Base-by-base conservation (phyloP, 2,113 vertebrate genomes). In the Apeltes quadracus region DNA sequence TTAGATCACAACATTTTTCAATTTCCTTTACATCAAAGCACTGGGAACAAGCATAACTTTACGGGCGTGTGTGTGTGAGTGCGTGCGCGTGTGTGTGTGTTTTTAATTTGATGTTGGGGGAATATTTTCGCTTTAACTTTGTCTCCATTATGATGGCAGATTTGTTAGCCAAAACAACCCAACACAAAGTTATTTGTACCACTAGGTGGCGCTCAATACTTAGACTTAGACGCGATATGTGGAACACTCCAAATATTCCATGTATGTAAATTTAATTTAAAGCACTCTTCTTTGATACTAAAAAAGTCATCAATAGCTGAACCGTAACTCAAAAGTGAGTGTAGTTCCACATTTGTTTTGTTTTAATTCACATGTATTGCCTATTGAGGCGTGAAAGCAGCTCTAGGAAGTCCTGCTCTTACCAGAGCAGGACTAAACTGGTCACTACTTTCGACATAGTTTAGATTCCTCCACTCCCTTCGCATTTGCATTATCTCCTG, bases 131-230 rank as follows among this genome's bases (percentile, higher is more conserved):
- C 5, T 58, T 59, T 22, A n/a, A 57, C n/a, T 68, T 5, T 25
- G 6, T 57, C 15, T 50, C 6, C 22, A 57, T 16, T 44, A 29
- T 62, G 14, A 43, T 57, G 32, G 5, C 1, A 8, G 15, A 54
- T 20, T 1, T 3, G 12, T 23, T 53, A 29, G 25, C 8, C 15
- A 11, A 29, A 14, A 15, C 27, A 8, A 9, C 3, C n/a, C 1
- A 38, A 22, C 50, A 76, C 2, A 16, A 39, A 27, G 13, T 12
- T 53, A 27, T 2, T 76, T 79, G 59, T 63, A 64, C 83, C 87
- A 78, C 79, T 81, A 29, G 85, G 50, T 85, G 83, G 78, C 11
- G 61, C 68, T 79, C 55, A 54, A 56, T 44, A 32, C 46, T 71
- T 51, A 79, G 10, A 68, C 56, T 72, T 61, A 11, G 10, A 11